phyloP scores from a whole-genome alignment of 1,140 invertebrate species.

The Coptotermes formosanus region DNA sequence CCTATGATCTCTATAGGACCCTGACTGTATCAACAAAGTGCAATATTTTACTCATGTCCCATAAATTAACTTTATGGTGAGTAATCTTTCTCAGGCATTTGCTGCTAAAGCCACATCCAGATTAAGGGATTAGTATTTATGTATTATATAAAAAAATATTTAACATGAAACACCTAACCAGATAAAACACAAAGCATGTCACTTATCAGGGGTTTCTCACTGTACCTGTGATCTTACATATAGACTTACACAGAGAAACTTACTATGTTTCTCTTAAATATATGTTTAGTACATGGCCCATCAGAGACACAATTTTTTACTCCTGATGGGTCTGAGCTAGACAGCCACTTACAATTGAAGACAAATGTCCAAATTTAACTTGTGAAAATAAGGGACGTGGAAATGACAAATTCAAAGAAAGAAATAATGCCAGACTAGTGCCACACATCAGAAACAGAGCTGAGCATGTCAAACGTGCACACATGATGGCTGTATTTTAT shows the following conservation, averaged over 20 bases:
- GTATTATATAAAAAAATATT: too few species aligned
- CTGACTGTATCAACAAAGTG: background rate
- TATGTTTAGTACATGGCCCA: background rate
- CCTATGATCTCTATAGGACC: conserved; percentile 4
- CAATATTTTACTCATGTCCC: background rate
- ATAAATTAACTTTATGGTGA: conserved; percentile 19
- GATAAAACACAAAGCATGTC: too few species aligned
- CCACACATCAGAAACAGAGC: too few species aligned
- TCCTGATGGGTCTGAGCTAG: background rate
- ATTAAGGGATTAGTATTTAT: too few species aligned
- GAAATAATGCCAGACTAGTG: too few species aligned
- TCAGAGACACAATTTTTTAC: background rate
- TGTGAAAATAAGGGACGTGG: too few species aligned
- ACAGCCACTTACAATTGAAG: background rate
- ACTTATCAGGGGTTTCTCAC: background rate
- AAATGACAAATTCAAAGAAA: too few species aligned
- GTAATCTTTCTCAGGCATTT: background rate
- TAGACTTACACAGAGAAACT: background rate
- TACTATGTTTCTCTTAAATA: background rate
- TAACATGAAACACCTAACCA: too few species aligned
- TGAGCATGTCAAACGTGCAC: too few species aligned
- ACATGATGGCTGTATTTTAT: too few species aligned
- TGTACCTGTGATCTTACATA: background rate
- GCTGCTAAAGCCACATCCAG: too few species aligned
- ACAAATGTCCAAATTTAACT: background rate